Base-by-base conservation (phyloP, 1,140 invertebrate species). In the Drosophila parvula region DNA sequence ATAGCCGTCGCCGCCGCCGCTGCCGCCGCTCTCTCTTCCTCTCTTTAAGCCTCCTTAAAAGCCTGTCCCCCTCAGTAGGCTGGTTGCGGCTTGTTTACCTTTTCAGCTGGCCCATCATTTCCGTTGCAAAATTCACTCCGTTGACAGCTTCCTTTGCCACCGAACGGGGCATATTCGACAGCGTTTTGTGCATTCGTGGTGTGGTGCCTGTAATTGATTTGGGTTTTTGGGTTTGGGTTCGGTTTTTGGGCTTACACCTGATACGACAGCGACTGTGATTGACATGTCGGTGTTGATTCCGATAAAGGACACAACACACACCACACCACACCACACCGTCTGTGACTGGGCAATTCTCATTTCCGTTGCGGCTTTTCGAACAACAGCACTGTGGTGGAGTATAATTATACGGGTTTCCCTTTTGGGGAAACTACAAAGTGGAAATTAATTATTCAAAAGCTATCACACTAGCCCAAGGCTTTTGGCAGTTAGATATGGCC, bases 131-230 rank as follows among this genome's bases (percentile, higher is more conserved):
- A 78, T 80, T 78, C 76, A 74, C 69, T 79, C 53, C 41, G 78
- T 67, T 74, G 81, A 70, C 83, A 85, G 65, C 47, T 81, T 62
- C 78, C 67, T 36, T 69, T 36, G 34, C 34, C 22, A 12, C 32
- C 51, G 18, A 55, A 22, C 51, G 34, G 51, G 51, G 58, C 50
- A 27, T 44, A 34, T 61, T 74, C 71, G 62, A 56, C 38, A 56
- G 59, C 50, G 53, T 73, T 80, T 73, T 65, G 44, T 70, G 53
- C 51, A 36, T 73, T 77, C 16, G n/a, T n/a, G 65, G 68, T 53
- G 65, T 45, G 28, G 34, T 44, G 82, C 51, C 65, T 82, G 82
- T 76, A 77, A 78, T 82, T 86, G 83, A 88, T 82, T 88, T 86
- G 82, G 82, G 82, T 86, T 73, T 53, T 53, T 12, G 51, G 51